Percentiles rank a stretch among this genome's conserved stretches.
Evolutionary conservation across 30 jellyfish, hydroid and myxozoan species (phyloP).

Genomic region (Turritopsis rubra): DNA sequence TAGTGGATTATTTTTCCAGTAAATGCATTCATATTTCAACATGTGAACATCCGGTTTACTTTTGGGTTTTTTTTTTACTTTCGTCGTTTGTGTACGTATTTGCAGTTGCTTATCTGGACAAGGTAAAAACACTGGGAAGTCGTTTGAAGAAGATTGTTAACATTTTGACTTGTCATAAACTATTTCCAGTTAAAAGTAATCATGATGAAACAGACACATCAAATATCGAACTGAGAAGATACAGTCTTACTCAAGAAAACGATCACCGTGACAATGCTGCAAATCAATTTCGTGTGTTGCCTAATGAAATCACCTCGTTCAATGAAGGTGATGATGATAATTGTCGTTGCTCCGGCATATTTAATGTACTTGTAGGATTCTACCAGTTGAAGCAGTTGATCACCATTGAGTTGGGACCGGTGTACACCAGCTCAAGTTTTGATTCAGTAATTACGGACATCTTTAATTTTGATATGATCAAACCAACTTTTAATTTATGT

Average conservation of each 20-base stretch:
- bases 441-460: background rate
- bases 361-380: background rate
- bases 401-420: background rate
- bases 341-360: background rate
- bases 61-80: no score
- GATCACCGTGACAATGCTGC: no score
- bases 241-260: no score
- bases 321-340: background rate
- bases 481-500: background rate
- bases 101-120: background rate
- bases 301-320: background rate
- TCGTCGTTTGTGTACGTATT: no score
- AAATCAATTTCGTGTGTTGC: no score
- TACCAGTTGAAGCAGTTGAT: background rate
- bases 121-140: no score
- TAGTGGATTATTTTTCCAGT: constrained; percentile 17
- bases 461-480: background rate
- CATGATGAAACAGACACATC: no score
- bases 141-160: no score
- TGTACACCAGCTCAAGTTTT: background rate
- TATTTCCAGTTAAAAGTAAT: no score
- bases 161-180: no score
- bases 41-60: constrained; percentile 16
- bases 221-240: no score
- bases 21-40: background rate